phyloP scores from a whole-genome alignment of 2,888 invertebrate species.

The Synanthedon andrenaeformis region DNA sequence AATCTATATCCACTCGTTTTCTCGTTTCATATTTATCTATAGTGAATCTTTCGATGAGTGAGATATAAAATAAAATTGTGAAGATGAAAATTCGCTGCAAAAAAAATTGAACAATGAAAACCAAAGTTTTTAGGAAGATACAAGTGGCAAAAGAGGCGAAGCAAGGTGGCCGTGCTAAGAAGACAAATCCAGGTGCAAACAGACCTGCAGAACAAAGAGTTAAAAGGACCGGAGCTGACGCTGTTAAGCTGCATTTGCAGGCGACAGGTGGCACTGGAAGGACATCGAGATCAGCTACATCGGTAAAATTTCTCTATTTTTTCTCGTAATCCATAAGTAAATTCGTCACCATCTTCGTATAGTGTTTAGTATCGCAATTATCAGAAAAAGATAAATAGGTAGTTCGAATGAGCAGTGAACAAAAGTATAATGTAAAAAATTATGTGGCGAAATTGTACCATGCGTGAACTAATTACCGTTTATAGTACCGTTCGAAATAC shows the following conservation, averaged over 20 bases:
- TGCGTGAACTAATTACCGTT: no score
- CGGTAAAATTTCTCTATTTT: constrained; percentile 26
- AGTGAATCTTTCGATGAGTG: constrained; percentile 12
- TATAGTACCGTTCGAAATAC: no score
- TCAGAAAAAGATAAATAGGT: background rate
- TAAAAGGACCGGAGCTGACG: constrained; percentile 57
- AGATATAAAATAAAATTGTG: constrained; percentile 9
- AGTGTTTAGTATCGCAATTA: no score
- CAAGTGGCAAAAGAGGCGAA: constrained; percentile 23
- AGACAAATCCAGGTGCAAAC: constrained; percentile 8
- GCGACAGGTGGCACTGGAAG: constrained; percentile 55
- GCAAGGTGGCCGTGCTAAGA: constrained; percentile 11
- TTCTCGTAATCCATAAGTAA: constrained; percentile 3
- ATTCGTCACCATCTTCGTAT: background rate
- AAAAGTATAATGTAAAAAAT: no score
- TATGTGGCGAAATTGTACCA: no score
- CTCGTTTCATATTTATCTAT: constrained; percentile 21
- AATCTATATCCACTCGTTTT: constrained; percentile 19
- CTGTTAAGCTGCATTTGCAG: constrained; percentile 53
- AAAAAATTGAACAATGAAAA: constrained; percentile 43
- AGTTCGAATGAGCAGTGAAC: no score
- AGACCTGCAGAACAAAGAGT: constrained; percentile 19
- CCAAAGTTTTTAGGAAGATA: constrained; percentile 35
- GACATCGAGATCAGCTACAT: constrained; percentile 54
- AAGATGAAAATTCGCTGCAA: background rate